Evolutionary conservation across 37 sponge, comb jelly and placozoan genomes (phyloP), one percentile per base, ranked within the genome.

Genomic region (Geodia barretti): DNA sequence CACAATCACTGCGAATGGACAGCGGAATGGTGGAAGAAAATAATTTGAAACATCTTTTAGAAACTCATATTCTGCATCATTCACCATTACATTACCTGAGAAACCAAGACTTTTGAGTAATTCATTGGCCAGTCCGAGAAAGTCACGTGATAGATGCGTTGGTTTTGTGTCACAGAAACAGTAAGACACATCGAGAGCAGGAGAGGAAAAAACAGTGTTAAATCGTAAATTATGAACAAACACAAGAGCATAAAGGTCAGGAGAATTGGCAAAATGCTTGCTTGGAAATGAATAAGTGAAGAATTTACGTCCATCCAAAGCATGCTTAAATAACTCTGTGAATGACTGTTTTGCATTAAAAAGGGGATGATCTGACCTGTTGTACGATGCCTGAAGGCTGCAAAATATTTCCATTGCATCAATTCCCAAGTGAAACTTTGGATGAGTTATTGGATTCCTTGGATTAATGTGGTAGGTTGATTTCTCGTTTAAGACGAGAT

Each of bases 131-230:
- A 75, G 29, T 30, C 7, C 1, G 7, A 28, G 47, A 14, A 31
- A n/a, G 0, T 23, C 43, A 14, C 11, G 24, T 36, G 7, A 29
- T 26, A 2, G 1, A 2, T n/a, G 21, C 31, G 34, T 43, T 59
- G 4, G 60, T 31, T 32, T 74, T 58, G 61, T 30, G 7, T 74
- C 61, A 24, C 47, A 58, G 33, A 58, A 58, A 34, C 68, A 79
- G 19, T 64, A 79, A 14, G 60, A 30, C 7, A 79, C 26, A 68
- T 79, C 79, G 42, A 79, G 24, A 11, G 69, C 79, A 60, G 79
- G 79, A 1, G 79, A 64, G 1, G 1, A 38, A 41, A 38, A 36
- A 2, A 42, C 67, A 4, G 33, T 4, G 47, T 68, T 69, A 67
- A 79, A 67, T 25, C 30, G 8, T 26, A 17, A 41, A 29, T 64